These are phyloP conservation scores for Peromyscus polionotus DNA, from an alignment of 2,113 vertebrate species.

Conservation along the genomic window DNA sequence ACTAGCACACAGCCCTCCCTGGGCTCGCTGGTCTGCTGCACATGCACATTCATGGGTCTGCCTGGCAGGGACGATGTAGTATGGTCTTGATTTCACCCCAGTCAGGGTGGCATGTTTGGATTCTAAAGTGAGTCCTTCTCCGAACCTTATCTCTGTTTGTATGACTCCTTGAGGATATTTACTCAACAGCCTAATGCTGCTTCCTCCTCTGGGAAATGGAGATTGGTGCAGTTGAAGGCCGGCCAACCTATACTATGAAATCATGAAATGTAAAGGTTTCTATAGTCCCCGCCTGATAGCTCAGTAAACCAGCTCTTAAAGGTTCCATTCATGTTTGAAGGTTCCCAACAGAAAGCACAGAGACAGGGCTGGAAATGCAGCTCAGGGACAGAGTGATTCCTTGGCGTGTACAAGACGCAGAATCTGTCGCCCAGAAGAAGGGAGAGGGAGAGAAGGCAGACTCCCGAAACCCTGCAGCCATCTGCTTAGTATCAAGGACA, in stretches of 20 bases:
- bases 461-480: not conserved
- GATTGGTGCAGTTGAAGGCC: rapidly evolving
- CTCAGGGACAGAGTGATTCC: not conserved
- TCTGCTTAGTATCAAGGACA: rapidly evolving
- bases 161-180: not conserved
- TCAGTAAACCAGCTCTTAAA: not conserved
- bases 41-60: rapidly evolving
- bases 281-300: too few species aligned
- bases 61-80: rapidly evolving
- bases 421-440: not conserved
- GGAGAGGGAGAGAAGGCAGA: not conserved
- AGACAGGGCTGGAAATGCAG: not conserved
- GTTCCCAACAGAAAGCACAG: not conserved
- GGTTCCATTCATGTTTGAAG: not conserved
- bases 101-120: rapidly evolving
- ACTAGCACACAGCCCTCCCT: not conserved
- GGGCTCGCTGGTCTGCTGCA: not conserved
- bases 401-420: not conserved
- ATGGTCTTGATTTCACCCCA: not conserved
- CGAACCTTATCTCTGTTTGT: not conserved
- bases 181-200: not conserved
- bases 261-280: too few species aligned
- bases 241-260: not conserved
- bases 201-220: not conserved
- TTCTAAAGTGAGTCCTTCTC: not conserved